Conservation (phyloP, 37 sponge, comb jelly and placozoan species). For the Spongilla lacustris region DNA sequence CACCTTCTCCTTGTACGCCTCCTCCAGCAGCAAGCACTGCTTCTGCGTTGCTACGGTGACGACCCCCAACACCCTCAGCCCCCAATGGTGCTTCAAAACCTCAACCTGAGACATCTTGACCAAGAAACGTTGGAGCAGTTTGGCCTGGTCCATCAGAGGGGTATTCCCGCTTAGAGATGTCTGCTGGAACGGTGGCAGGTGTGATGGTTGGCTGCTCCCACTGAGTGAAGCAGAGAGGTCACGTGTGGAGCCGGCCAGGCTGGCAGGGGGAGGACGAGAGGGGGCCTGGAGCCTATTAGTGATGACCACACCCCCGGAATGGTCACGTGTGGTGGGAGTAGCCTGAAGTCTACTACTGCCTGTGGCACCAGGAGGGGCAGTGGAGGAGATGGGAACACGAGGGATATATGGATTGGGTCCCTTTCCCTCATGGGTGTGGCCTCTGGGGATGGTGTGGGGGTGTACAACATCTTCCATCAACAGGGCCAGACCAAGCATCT, state of each 20-base stretch:
- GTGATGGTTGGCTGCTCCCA: neutral
- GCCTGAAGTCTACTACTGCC: neutral
- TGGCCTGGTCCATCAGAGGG: constrained; percentile 13
- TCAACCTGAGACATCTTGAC: constrained; percentile 40
- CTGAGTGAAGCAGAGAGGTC: neutral
- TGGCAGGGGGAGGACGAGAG: too few species aligned
- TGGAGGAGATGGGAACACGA: neutral
- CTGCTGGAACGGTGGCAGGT: neutral
- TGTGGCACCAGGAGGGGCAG: neutral
- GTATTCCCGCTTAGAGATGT: too few species aligned
- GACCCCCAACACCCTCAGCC: constrained; percentile 18
- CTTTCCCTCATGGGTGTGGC: neutral
- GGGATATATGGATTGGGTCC: neutral
- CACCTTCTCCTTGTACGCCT: constrained; percentile 45
- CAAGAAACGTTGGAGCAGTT: constrained; percentile 32
- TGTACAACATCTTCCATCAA: constrained; percentile 60
- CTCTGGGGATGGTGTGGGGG: constrained; percentile 1
- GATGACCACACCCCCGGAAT: too few species aligned
- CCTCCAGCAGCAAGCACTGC: constrained; percentile 24
- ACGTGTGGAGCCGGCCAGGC: too few species aligned
- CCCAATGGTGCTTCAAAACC: constrained; percentile 49
- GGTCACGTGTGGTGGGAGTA: too few species aligned
- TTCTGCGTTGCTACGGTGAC: neutral
- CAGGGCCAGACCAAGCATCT: constrained; percentile 60
- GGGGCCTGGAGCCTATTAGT: neutral